Conservation (phyloP, 2,888 invertebrate genomes). For the Brenthis daphne region DNA sequence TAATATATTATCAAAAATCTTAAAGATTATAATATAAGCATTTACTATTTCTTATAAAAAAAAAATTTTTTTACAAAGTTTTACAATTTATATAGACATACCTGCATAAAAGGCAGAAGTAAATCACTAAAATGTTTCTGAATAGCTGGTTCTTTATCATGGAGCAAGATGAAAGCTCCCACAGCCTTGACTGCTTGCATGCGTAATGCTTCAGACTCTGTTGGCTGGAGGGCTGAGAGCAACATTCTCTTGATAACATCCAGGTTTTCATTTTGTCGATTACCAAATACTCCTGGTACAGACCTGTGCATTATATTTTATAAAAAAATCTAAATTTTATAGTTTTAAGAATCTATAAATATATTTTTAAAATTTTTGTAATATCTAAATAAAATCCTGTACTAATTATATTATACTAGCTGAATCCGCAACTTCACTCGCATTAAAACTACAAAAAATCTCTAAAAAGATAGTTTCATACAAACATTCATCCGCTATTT, state of each 20-base stretch:
- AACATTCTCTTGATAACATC: constrained; percentile 98
- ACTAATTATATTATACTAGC: background rate
- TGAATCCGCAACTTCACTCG: no score
- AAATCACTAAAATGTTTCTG: constrained; percentile 94
- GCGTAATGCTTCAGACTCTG: constrained; percentile 87
- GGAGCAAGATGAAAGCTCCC: constrained; percentile 93
- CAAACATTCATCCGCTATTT: no score
- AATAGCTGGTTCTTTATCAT: constrained; percentile 96
- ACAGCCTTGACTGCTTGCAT: constrained; percentile 92
- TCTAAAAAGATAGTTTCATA: no score
- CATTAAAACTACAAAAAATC: no score
- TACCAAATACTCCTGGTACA: constrained; percentile 98
- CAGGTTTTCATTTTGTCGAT: constrained; percentile 94
- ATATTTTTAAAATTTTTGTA: background rate
- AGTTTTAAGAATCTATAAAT: background rate
- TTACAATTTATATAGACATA: constrained; percentile 46
- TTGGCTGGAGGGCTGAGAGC: constrained; percentile 89
- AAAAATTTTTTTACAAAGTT: no score
- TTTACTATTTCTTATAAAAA: no score
- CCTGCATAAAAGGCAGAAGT: constrained; percentile 89
- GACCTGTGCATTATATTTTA: constrained; percentile 85
- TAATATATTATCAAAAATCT: no score
- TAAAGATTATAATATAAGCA: no score
- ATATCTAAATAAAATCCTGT: background rate
- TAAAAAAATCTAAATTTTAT: constrained; percentile 96